A percentile compares a stretch with the other conserved stretches of the same genome.
These are phyloP conservation scores for Terrapene triunguis DNA, from an alignment of 2,113 vertebrate species.

Conservation along the genomic window DNA sequence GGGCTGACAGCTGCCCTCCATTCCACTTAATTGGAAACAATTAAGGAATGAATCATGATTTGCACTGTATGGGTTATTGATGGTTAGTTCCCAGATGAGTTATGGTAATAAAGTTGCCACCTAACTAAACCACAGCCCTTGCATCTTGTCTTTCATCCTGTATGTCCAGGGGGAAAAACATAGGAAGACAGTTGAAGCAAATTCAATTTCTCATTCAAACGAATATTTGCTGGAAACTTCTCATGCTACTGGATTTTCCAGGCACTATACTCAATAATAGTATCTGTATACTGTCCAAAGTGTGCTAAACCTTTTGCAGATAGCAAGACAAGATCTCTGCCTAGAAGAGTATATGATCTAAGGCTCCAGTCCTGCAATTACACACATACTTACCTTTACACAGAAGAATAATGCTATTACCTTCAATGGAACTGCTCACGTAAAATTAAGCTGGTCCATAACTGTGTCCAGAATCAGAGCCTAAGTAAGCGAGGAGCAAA, in stretches of 20 bases:
- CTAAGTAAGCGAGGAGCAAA: neutral
- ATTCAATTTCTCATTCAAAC: neutral
- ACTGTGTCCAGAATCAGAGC: neutral
- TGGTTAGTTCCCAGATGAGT: neutral
- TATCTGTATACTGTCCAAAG: neutral
- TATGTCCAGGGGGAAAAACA: neutral
- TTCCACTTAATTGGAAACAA: no score
- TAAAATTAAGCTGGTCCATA: neutral
- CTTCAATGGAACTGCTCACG: neutral
- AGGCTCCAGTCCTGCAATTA: neutral
- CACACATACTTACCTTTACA: neutral
- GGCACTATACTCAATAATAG: neutral
- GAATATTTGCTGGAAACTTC: neutral
- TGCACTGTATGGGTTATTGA: neutral
- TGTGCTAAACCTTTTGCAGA: neutral
- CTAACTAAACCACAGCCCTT: neutral
- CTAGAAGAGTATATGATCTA: neutral
- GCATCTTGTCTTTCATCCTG: neutral
- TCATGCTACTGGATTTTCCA: neutral
- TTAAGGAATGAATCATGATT: neutral
- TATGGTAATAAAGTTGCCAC: neutral
- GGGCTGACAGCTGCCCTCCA: neutral
- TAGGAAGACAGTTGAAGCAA: neutral
- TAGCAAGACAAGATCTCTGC: neutral
- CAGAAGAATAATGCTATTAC: neutral